Conservation (phyloP, 2,888 invertebrate genomes). For the Mimas tiliae region DNA sequence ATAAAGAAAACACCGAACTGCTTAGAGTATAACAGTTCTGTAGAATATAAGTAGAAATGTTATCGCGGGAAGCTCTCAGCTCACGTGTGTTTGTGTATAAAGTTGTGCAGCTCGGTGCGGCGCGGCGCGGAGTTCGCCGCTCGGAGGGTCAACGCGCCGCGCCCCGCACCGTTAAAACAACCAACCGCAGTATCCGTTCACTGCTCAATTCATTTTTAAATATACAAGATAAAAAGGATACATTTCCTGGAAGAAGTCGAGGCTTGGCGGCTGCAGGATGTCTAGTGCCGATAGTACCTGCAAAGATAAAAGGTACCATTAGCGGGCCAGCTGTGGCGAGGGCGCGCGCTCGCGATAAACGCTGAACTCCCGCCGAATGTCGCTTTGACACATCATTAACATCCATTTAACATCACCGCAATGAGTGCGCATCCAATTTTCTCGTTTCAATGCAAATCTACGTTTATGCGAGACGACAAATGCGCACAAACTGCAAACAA, state of each 20-base stretch:
- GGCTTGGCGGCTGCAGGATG: conserved; percentile 98
- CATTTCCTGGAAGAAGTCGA: conserved; percentile 99
- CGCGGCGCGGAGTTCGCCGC: neutral
- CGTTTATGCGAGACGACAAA: conserved; percentile 53
- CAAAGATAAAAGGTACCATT: conserved; percentile 43
- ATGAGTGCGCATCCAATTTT: conserved; percentile 45
- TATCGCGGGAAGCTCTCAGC: conserved; percentile 42
- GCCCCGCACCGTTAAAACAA: conserved; percentile 52
- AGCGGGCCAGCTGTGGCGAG: neutral
- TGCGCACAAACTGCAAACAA: conserved; percentile 57
- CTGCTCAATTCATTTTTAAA: conserved; percentile 45
- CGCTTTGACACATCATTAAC: conserved; percentile 46
- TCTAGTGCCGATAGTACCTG: conserved; percentile 99
- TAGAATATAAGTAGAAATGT: conserved; percentile 50
- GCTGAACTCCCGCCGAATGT: conserved; percentile 21
- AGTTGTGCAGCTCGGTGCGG: neutral
- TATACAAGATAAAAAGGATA: conserved; percentile 89
- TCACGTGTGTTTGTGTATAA: conserved; percentile 42
- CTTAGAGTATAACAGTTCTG: conserved; percentile 43
- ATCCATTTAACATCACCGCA: conserved; percentile 48
- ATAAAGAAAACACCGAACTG: conserved; percentile 43
- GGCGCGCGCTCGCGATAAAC: conserved; percentile 11
- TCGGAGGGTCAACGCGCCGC: conserved; percentile 53
- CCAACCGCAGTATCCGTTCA: conserved; percentile 44
- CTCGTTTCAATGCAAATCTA: conserved; percentile 57